Evolutionary conservation across 2,888 invertebrate genomes (phyloP), one percentile per base, ranked within the genome.

Genomic region (Acanthacorydalis orientalis): DNA sequence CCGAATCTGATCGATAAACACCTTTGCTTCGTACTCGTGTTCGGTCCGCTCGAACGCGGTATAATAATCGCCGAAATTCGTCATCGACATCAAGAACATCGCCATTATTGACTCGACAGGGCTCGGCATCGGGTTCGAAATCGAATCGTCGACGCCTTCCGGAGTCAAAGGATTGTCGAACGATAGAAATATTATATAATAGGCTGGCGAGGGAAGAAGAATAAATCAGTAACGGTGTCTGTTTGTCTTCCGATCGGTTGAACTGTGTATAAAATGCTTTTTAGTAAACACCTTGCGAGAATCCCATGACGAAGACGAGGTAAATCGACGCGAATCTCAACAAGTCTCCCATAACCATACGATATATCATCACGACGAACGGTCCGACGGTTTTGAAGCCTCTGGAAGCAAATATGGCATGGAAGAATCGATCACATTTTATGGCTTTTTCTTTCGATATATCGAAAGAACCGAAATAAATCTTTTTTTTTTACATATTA

Each of bases 281-380:
- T n/a, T n/a, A 43, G 7, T 31, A 9, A 11, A 1, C 67, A 86
- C 89, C 83, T 78, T 97, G 96, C 2, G 96, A 93, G 62, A 97
- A 97, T 49, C 91, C 91, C 79, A 96, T 83, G 6, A 98, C 89
- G 62, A 98, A 97, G 4, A 98, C 92, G 52, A 92, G 69, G 63
- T 97, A 98, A 60, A 98, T 98, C 43, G 87, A 84, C 51, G 95
- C 92, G 65, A 98, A 98, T 53, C 97, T 77, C 31, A 96, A 70
- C 32, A 97, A 72, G 68, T 98, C 97, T 48, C 96, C 93, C 77
- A 87, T 85, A 44, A 97, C 87, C 92, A 98, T 97, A 53, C 95
- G 79, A 68, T 97, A 97, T 56, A 98, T 93, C 96, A 97, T 97
- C 55, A 96, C 91, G n/a, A 97, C 97, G 77, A 97, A 97, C 0